These are phyloP conservation scores for Phengaris alcon DNA, from an alignment of 2,888 invertebrate genomes.

Conservation along the genomic window DNA sequence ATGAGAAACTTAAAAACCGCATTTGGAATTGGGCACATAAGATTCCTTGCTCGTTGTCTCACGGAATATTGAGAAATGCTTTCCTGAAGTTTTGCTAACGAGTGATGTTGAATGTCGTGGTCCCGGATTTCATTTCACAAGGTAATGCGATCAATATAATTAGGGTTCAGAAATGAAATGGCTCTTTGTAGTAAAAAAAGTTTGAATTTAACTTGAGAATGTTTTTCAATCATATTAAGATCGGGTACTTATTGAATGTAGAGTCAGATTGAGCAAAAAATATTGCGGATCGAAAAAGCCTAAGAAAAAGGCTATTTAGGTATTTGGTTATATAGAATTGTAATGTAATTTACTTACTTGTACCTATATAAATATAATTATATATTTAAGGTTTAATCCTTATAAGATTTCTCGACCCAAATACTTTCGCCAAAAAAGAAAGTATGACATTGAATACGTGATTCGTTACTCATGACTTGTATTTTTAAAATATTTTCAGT, in stretches of 20 bases:
- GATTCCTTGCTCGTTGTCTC: conserved; percentile 9
- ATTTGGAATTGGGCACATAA: neutral
- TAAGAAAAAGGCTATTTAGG: neutral
- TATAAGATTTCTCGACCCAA: neutral
- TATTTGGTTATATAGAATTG: neutral
- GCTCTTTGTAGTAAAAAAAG: conserved; percentile 55
- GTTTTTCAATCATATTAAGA: conserved; percentile 17
- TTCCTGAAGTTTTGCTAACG: conserved; percentile 38
- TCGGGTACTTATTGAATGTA: neutral
- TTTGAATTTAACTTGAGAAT: conserved; percentile 14
- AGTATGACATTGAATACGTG: neutral
- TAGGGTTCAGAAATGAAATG: conserved; percentile 57
- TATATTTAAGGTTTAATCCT: neutral
- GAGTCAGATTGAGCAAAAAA: neutral
- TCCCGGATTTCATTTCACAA: conserved; percentile 42
- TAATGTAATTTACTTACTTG: neutral
- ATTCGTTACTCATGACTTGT: neutral
- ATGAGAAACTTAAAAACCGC: neutral
- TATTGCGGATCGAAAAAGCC: neutral
- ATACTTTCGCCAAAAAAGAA: neutral
- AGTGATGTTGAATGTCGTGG: conserved; percentile 40
- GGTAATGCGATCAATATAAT: conserved; percentile 63
- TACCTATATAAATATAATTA: neutral
- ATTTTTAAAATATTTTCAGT: neutral
- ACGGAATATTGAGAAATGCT: conserved; percentile 13